Conservation (phyloP, 2,797 vertebrate genomes). For the Thaleichthys pacificus region DNA sequence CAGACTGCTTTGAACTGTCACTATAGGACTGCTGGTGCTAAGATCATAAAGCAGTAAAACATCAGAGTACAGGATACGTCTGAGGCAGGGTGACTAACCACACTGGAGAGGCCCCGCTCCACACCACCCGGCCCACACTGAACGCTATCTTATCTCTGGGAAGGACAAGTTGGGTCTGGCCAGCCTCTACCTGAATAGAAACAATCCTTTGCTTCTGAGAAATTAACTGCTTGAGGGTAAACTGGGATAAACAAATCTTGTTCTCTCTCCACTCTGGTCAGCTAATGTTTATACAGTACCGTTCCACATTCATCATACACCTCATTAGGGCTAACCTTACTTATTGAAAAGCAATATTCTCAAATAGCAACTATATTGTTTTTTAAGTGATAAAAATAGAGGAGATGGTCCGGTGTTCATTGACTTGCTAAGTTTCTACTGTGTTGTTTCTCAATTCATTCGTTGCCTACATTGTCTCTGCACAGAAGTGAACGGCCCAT, state of each 20-base stretch:
- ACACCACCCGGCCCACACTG: slow-evolving; percentile 58
- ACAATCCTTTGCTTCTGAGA: slow-evolving; percentile 43
- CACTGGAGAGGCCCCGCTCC: slow-evolving; percentile 51
- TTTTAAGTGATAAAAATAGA: not conserved
- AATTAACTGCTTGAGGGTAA: slow-evolving; percentile 29
- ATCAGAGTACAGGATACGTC: slow-evolving; percentile 74
- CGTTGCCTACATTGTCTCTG: not conserved
- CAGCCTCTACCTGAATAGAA: slow-evolving; percentile 41
- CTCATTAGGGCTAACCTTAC: slow-evolving; percentile 2
- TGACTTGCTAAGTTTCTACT: not conserved
- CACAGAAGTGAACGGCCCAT: not conserved
- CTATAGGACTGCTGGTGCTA: slow-evolving; percentile 63
- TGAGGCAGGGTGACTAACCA: slow-evolving; percentile 64
- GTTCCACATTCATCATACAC: not conserved
- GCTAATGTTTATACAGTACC: slow-evolving; percentile 11
- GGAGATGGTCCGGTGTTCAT: not conserved
- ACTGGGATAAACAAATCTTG: slow-evolving; percentile 41
- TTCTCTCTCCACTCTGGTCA: slow-evolving; percentile 11
- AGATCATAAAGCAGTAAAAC: slow-evolving; percentile 79
- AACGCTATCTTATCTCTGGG: slow-evolving; percentile 71
- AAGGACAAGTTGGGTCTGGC: slow-evolving; percentile 64
- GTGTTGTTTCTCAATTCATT: not conserved
- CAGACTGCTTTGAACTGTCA: slow-evolving; percentile 76
- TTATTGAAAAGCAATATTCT: slow-evolving; percentile 15
- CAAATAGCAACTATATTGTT: not conserved